These are phyloP conservation scores for Gymnarchus niloticus DNA, from an alignment of 2,113 vertebrate genomes.

Conservation along the genomic window DNA sequence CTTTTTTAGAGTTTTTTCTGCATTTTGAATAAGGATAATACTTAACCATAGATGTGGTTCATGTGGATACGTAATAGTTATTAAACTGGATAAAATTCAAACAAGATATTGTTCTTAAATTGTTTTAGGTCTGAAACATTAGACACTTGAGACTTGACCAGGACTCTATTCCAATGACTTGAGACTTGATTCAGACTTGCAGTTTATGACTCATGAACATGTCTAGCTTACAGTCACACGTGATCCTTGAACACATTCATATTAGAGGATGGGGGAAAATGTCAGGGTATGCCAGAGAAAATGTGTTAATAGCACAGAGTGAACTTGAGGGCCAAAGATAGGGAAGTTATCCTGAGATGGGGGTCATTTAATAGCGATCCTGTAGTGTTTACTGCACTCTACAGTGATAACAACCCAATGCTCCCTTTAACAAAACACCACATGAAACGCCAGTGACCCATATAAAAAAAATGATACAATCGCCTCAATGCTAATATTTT, in stretches of 20 bases:
- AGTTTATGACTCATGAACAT: too few relatives aligned
- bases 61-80: too few relatives aligned
- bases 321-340: not conserved
- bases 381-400: not conserved
- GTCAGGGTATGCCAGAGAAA: not conserved
- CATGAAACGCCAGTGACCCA: not conserved
- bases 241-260: not conserved
- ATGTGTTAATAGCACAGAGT: not conserved
- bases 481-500: not conserved
- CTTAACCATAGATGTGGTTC: too few relatives aligned
- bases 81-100: too few relatives aligned
- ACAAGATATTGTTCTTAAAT: too few relatives aligned
- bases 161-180: too few relatives aligned
- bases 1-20: too few relatives aligned
- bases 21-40: too few relatives aligned
- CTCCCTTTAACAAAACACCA: slow-evolving; percentile 12
- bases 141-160: too few relatives aligned
- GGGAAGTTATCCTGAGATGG: not conserved
- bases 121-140: too few relatives aligned
- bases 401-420: slow-evolving; percentile 14
- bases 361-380: not conserved
- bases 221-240: not conserved
- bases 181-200: too few relatives aligned
- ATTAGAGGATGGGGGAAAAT: not conserved
- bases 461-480: not conserved